phyloP scores from a whole-genome alignment of 2,797 vertebrate species.

The Loris lydekkerianus region DNA sequence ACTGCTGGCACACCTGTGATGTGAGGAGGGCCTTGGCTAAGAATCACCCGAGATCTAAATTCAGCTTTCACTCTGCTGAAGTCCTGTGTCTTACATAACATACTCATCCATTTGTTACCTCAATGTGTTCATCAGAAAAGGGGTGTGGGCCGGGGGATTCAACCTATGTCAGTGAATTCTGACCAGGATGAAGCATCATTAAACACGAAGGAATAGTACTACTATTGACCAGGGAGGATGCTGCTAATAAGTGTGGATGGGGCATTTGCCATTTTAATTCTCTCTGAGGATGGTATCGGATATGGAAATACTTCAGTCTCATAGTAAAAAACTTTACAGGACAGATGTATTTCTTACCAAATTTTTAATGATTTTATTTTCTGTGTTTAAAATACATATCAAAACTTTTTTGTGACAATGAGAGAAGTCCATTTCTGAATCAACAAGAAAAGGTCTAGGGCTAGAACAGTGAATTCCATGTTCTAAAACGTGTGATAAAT shows the following conservation, averaged over 20 bases:
- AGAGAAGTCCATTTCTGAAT: not conserved
- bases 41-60: not conserved
- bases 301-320: not conserved
- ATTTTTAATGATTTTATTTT: not conserved
- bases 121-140: not conserved
- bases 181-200: not conserved
- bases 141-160: not conserved
- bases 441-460: not conserved
- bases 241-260: not conserved
- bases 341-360: not conserved
- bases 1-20: not conserved
- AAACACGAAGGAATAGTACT: not conserved
- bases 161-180: not conserved
- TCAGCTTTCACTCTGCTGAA: not conserved
- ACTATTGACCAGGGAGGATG: not conserved
- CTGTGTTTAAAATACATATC: not conserved
- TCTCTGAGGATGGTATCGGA: not conserved
- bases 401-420: not conserved
- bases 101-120: not conserved
- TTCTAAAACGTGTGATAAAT: not conserved
- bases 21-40: not conserved
- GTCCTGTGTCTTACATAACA: not conserved
- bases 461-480: not conserved
- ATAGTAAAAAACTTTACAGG: not conserved
- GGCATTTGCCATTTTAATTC: not conserved